Conservation (phyloP, 23 tunicate species). For the Aplidium turbinatum region DNA sequence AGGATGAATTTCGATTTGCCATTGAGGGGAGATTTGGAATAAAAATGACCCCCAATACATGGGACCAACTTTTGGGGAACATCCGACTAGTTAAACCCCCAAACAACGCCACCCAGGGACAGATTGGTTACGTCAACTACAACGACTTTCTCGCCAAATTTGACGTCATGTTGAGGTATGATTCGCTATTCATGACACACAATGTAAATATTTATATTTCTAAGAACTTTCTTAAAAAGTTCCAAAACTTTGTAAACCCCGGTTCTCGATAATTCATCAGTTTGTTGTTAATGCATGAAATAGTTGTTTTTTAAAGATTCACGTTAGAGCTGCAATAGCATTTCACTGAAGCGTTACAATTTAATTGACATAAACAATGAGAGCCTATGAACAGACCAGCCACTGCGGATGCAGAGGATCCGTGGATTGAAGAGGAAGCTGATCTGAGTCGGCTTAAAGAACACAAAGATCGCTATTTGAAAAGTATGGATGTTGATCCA, state of each 20-base stretch:
- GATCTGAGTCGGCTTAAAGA: constrained; percentile 53
- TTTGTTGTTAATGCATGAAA: no score
- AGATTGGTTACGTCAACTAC: constrained; percentile 64
- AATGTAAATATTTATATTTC: no score
- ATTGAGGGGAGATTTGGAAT: constrained; percentile 54
- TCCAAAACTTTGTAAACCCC: no score
- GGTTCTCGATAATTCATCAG: no score
- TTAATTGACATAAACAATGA: no score
- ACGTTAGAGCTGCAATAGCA: no score
- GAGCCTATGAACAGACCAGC: constrained; percentile 73
- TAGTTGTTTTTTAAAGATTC: no score
- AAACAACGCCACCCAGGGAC: constrained; percentile 42
- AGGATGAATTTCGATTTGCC: constrained; percentile 72
- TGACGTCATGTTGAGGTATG: constrained; percentile 81
- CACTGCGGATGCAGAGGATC: constrained; percentile 83
- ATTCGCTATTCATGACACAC: no score
- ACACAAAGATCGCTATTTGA: constrained; percentile 73
- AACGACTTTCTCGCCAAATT: constrained; percentile 84
- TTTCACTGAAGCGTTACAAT: no score
- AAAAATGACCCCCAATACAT: constrained; percentile 44
- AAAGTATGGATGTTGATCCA: constrained; percentile 80
- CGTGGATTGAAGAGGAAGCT: constrained; percentile 59
- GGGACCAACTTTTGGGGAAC: constrained; percentile 51
- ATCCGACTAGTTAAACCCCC: constrained; percentile 63
- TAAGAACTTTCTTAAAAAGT: no score